These are phyloP conservation scores for Philopotamus ludificatus DNA, from an alignment of 1,140 invertebrate genomes.

Conservation along the genomic window DNA sequence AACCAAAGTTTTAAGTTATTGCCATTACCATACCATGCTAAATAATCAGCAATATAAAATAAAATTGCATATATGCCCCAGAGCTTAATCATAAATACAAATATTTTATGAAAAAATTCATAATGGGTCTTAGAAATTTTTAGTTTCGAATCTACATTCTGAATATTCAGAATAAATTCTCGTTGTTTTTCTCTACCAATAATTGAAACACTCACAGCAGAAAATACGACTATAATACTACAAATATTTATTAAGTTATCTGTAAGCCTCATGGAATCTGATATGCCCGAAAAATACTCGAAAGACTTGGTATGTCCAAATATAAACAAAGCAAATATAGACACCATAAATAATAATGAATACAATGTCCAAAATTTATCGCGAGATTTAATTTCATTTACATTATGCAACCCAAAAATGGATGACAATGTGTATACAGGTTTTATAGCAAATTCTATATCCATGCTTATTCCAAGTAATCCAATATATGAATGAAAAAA, in stretches of 20 bases:
- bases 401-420: neutral
- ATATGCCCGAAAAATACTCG: neutral
- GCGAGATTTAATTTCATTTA: neutral
- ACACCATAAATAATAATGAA: neutral
- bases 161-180: neutral
- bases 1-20: neutral
- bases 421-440: too few relatives aligned
- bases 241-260: neutral
- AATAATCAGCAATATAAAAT: neutral
- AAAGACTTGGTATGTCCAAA: neutral
- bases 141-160: neutral
- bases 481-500: too few relatives aligned
- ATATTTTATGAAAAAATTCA: neutral
- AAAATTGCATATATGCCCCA: neutral
- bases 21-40: neutral
- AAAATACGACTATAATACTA: neutral
- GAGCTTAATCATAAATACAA: neutral
- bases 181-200: neutral
- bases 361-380: neutral
- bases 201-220: neutral
- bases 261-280: neutral
- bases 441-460: too few relatives aligned
- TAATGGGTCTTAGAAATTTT: neutral
- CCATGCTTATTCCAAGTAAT: too few relatives aligned
- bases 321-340: neutral